Conservation (phyloP, 2,113 vertebrate species). For the Plotosus lineatus region DNA sequence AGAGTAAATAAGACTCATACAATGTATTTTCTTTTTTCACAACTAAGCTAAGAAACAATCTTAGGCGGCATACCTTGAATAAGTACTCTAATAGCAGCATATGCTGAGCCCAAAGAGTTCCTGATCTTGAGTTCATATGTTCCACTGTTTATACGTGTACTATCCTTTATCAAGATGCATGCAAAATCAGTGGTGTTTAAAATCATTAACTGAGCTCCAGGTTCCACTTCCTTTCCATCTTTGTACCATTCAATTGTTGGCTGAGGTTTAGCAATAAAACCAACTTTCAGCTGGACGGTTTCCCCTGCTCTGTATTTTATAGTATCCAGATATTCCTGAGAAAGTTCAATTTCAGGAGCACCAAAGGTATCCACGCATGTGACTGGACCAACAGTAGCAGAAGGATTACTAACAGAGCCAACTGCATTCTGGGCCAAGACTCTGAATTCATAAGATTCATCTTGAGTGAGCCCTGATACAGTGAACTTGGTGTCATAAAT, state of each 20-base stretch:
- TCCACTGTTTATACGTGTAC: slow-evolving; percentile 86
- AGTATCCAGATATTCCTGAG: slow-evolving; percentile 88
- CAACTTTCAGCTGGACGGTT: slow-evolving; percentile 85
- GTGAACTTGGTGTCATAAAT: slow-evolving; percentile 86
- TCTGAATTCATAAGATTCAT: slow-evolving; percentile 91
- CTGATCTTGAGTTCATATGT: slow-evolving; percentile 91
- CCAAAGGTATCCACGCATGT: slow-evolving; percentile 93
- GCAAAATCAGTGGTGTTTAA: slow-evolving; percentile 86
- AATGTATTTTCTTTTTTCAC: background rate
- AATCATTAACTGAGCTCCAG: slow-evolving; percentile 77
- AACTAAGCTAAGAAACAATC: background rate
- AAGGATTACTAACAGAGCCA: slow-evolving; percentile 93
- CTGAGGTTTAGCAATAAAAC: slow-evolving; percentile 90
- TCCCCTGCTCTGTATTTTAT: slow-evolving; percentile 88
- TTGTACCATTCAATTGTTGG: slow-evolving; percentile 95
- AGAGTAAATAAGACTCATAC: background rate
- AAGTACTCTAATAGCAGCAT: slow-evolving; percentile 83
- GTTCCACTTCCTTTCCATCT: slow-evolving; percentile 86
- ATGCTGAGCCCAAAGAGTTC: slow-evolving; percentile 91
- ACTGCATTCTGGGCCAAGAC: slow-evolving; percentile 93
- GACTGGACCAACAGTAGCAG: slow-evolving; percentile 83
- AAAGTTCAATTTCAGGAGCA: slow-evolving; percentile 90
- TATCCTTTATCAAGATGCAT: slow-evolving; percentile 86
- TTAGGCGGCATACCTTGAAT: slow-evolving; percentile 86
- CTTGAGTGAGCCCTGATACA: slow-evolving; percentile 87